phyloP scores from a whole-genome alignment of 1,140 invertebrate genomes.

The Bombus huntii region DNA sequence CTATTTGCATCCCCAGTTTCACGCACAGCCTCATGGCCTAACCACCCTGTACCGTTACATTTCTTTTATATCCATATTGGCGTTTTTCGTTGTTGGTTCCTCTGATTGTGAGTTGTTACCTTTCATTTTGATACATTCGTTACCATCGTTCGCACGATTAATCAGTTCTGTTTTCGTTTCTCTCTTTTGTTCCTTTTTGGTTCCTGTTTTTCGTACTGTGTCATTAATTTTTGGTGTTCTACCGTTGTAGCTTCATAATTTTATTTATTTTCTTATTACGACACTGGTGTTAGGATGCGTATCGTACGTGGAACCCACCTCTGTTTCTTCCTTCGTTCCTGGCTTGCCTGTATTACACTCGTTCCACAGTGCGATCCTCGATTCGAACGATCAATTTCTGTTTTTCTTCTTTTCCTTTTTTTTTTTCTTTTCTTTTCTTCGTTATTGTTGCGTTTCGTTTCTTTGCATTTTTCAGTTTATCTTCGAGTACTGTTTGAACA shows the following conservation, averaged over 20 bases:
- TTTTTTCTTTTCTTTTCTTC: not conserved
- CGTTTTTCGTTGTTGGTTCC: not conserved
- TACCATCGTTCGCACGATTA: not conserved
- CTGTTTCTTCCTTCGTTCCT: constrained; percentile 15
- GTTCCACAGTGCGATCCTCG: constrained; percentile 40
- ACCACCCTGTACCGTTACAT: constrained; percentile 63
- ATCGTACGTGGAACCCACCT: constrained; percentile 20
- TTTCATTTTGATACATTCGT: not conserved
- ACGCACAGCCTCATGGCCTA: constrained; percentile 77
- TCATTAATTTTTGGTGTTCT: not conserved
- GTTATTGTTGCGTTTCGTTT: constrained; percentile 11
- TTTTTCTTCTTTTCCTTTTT: not conserved
- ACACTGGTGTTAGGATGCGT: constrained; percentile 13
- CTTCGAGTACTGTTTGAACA: not conserved
- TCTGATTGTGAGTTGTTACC: not conserved
- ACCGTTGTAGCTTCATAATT: not conserved
- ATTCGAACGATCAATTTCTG: not conserved
- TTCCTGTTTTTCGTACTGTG: not conserved
- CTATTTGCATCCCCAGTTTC: constrained; percentile 48
- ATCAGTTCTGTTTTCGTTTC: not conserved
- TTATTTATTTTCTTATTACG: not conserved
- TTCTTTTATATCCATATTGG: constrained; percentile 9
- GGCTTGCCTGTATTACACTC: constrained; percentile 9
- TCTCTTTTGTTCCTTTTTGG: not conserved
- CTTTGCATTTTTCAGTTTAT: constrained; percentile 6